Evolutionary conservation across 2,797 vertebrate genomes (phyloP).

Genomic region (Malurus leucopterus): DNA sequence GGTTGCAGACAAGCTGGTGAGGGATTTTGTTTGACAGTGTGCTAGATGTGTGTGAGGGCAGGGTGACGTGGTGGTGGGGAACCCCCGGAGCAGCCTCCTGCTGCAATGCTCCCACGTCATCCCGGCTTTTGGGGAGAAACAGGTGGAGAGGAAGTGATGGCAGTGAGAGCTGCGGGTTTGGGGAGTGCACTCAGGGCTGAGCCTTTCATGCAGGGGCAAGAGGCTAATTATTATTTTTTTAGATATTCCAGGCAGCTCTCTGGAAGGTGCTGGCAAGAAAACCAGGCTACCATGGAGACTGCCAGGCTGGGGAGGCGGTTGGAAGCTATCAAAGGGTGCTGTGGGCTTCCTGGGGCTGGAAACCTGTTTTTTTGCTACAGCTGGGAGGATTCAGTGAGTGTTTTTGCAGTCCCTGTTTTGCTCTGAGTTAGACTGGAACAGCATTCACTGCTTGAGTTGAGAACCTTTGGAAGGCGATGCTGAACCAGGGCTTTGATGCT

Average conservation of each 20-base stretch:
- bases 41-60: not conserved
- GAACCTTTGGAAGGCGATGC: not conserved
- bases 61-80: not conserved
- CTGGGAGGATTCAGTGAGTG: not conserved
- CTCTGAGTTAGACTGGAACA: not conserved
- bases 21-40: not conserved
- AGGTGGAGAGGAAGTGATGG: rapidly evolving
- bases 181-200: not conserved
- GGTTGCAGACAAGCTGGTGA: not conserved
- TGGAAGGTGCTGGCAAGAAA: not conserved
- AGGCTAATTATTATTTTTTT: not conserved
- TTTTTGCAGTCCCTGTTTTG: not conserved
- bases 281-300: constrained; percentile 3
- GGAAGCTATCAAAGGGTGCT: not conserved
- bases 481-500: not conserved
- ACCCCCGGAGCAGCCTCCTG: rapidly evolving
- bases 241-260: not conserved
- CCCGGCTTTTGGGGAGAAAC: not conserved
- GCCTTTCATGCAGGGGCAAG: not conserved
- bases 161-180: not conserved
- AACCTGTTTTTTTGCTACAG: not conserved
- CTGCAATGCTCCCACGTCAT: not conserved
- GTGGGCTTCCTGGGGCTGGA: not conserved
- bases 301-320: not conserved
- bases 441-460: not conserved